Base-by-base conservation (phyloP, 1,140 invertebrate species). In the Druon quercuslanigerum region DNA sequence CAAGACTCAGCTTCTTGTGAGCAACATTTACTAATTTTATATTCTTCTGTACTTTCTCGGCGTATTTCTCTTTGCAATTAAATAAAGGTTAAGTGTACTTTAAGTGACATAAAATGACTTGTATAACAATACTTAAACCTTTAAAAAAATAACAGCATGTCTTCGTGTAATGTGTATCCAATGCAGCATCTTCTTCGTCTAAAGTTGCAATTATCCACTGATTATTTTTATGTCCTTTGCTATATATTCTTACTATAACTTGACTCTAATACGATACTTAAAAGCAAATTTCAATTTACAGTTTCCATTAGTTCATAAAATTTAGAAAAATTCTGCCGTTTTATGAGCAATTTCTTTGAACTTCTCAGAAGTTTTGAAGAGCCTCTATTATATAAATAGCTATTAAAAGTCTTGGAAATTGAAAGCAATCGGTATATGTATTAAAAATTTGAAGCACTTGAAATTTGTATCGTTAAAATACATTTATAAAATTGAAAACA, bases 1-100 rank as follows among this genome's bases (percentile, higher is more conserved):
- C 3, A 33, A 33, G 57, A 60, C 17, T 60, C 56, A 60, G 56
- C 19, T 60, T 60, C 19, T 60, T 60, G 19, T 40, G 57, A 66
- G 40, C 25, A 33, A 33, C 25, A 33, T 33, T 33, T 33, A 5
- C 25, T 33, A 66, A 66, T 14, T 14, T 14, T 60, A 60, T 60
- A 20, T 33, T 8, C n/a, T 11, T 60, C 17, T 14, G 14, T 25
- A 12, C 33, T 56, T 25, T 19, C 19, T 13, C 17, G 6, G 51
- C 16, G 40, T 66, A 33, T 66, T 66, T 25, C 57, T 66, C 20
- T 66, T 40, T 33, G 40, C 16, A 4, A 25, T 66, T 33, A 66
- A 66, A 66, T 66, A 3, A 19, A 19, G 33, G 1, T 25, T 60
- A 33, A 60, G 33, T 60, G 14, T 33, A 12, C 20, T 66, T 16